These are phyloP conservation scores for Sebastes oblongus DNA, from an alignment of 2,797 vertebrate species.

Conservation along the genomic window DNA sequence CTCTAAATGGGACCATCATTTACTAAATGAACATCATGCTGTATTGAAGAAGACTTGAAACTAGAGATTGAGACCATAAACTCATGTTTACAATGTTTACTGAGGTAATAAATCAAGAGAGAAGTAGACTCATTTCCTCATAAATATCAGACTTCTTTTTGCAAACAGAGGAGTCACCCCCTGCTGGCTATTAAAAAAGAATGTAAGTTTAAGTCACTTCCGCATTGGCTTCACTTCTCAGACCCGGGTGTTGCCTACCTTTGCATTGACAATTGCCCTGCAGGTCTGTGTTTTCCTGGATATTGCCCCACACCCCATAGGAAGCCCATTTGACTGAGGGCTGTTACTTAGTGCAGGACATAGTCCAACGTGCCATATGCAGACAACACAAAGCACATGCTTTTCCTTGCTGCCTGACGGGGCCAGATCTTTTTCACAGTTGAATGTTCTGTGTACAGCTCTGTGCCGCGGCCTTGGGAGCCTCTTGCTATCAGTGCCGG, in stretches of 20 bases:
- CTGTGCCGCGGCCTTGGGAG: conserved; percentile 40
- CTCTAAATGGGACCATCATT: no score
- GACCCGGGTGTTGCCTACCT: neutral
- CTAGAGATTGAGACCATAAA: no score
- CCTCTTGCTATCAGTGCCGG: conserved; percentile 53
- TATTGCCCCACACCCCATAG: conserved; percentile 9
- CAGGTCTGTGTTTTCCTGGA: conserved; percentile 12
- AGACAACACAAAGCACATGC: conserved; percentile 66
- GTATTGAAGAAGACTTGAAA: no score
- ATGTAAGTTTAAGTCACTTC: no score
- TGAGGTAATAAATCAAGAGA: no score
- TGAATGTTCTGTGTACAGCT: conserved; percentile 33
- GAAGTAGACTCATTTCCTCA: no score
- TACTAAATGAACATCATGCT: no score
- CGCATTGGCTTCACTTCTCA: neutral
- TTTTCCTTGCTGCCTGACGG: conserved; percentile 47
- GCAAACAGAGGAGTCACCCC: no score
- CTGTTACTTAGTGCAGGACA: conserved; percentile 21
- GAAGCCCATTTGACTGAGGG: conserved; percentile 33
- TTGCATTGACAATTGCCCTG: neutral
- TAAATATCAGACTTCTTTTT: no score
- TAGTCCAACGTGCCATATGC: conserved; percentile 53
- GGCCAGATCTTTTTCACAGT: conserved; percentile 58
- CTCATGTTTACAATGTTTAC: no score
- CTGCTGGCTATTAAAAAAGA: no score